A percentile compares a stretch with the other conserved stretches of the same genome.
Evolutionary conservation across 2,797 vertebrate genomes (phyloP).

Genomic region (Acanthiza pusilla): DNA sequence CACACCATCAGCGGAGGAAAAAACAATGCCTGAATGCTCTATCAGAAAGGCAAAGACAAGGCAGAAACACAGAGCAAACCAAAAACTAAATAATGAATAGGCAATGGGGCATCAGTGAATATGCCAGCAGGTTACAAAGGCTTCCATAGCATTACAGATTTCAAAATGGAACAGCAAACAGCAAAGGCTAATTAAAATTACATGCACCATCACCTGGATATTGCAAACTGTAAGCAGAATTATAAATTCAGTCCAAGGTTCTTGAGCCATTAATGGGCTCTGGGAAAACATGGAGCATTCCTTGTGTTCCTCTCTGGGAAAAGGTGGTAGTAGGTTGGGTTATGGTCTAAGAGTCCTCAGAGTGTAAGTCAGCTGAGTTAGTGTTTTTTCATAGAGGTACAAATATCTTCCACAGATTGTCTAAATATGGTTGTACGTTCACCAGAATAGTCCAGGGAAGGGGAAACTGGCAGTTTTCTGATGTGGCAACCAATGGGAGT

Average conservation of each 20-base stretch:
- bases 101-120: background rate
- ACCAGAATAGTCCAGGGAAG: background rate
- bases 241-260: background rate
- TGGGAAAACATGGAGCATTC: background rate
- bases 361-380: background rate
- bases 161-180: background rate
- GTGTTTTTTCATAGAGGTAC: background rate
- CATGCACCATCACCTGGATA: background rate
- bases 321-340: background rate
- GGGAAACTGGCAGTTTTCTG: background rate
- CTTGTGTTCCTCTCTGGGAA: background rate
- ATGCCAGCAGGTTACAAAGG: background rate
- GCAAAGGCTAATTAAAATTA: background rate
- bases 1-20: background rate
- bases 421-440: background rate
- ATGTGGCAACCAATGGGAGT: background rate
- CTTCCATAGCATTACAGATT: background rate
- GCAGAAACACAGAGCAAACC: background rate
- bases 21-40: conserved; percentile 11
- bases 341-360: background rate
- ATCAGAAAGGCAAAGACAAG: background rate
- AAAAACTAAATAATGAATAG: conserved; percentile 6
- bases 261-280: background rate
- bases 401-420: background rate
- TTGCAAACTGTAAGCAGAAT: background rate